Base-by-base conservation (phyloP, 2,113 vertebrate genomes). In the Clupea harengus region DNA sequence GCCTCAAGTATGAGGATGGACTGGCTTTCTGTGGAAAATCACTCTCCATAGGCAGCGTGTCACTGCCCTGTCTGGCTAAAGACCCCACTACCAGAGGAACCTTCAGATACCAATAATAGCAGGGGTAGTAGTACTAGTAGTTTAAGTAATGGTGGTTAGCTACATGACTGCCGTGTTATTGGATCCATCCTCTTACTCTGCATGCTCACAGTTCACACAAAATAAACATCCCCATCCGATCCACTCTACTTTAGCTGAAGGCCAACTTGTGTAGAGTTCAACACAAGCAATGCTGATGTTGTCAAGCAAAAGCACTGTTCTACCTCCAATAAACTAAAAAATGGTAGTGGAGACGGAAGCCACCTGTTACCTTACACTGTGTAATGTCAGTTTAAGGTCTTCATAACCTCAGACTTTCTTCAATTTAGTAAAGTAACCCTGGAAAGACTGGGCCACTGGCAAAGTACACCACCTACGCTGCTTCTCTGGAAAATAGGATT, bases 21-120 rank as follows among this genome's bases (percentile, higher is more conserved):
- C 39, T 78, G 72, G 28, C 32, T 78, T 78, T 78, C 72, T 5
- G 9, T 39, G 72, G 72, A 78, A 78, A 78, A 78, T 78, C 72
- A 78, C 72, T 78, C 28, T 78, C 25, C 87, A 75, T 81, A 75
- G 22, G 39, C 39, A 39, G 39, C 39, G 39, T 39, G 39, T 39
- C 39, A 39, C 39, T 39, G 39, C 39, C 20, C 47, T 64, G 49
- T 22, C 10, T 83, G 52, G n/a, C 28, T 39, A 50, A 39, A 9
- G 8, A 32, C 67, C 72, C 72, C 15, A 39, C 28, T 78, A 32
- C 28, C 2, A 11, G 1, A 78, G 28, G 32, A 13, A 17, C 72
- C 11, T 32, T 78, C 28, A 39, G 32, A 11, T 39, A 78, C 8
- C 28, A 39, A 39, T 5, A 32, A 13, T 8, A 64, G n/a, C 39